These are phyloP conservation scores for Maniola jurtina DNA, from an alignment of 1,140 invertebrate genomes.

Conservation along the genomic window DNA sequence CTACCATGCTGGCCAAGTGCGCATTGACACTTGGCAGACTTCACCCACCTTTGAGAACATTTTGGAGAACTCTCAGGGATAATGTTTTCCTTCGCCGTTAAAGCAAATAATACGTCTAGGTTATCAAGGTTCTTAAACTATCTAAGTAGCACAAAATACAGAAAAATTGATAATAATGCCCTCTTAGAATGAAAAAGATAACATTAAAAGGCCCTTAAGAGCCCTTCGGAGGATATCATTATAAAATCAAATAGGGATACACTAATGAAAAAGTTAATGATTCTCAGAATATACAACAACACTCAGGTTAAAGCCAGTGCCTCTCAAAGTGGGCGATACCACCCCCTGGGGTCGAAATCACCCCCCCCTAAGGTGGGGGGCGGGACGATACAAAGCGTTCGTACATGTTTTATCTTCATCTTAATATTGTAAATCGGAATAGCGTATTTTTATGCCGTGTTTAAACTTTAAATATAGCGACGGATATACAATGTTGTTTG, in stretches of 20 bases:
- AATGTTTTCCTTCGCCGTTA: too few relatives aligned
- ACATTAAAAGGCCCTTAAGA: conserved; percentile 3
- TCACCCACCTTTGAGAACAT: too few relatives aligned
- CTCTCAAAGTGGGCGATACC: conserved; percentile 4
- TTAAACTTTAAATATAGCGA: neutral
- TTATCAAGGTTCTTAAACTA: too few relatives aligned
- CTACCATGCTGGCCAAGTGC: too few relatives aligned
- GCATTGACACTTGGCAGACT: too few relatives aligned
- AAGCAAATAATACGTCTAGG: too few relatives aligned
- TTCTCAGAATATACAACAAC: conserved; percentile 4
- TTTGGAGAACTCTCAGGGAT: too few relatives aligned
- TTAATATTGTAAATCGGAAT: conserved; percentile 13
- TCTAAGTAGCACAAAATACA: too few relatives aligned
- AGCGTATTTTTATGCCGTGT: conserved; percentile 9
- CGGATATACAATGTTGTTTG: neutral
- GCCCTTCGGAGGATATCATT: neutral
- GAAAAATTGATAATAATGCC: too few relatives aligned
- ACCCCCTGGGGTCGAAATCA: neutral
- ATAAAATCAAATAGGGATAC: conserved; percentile 1
- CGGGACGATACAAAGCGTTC: conserved; percentile 8
- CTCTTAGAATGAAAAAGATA: neutral
- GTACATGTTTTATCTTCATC: conserved; percentile 16
- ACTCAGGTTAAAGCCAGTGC: conserved; percentile 2
- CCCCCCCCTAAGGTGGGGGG: neutral
- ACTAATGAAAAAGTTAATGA: conserved; percentile 7